Evolutionary conservation across 2,888 invertebrate genomes (phyloP), one percentile per base, ranked within the genome.

Genomic region (Thymelicus sylvestris): DNA sequence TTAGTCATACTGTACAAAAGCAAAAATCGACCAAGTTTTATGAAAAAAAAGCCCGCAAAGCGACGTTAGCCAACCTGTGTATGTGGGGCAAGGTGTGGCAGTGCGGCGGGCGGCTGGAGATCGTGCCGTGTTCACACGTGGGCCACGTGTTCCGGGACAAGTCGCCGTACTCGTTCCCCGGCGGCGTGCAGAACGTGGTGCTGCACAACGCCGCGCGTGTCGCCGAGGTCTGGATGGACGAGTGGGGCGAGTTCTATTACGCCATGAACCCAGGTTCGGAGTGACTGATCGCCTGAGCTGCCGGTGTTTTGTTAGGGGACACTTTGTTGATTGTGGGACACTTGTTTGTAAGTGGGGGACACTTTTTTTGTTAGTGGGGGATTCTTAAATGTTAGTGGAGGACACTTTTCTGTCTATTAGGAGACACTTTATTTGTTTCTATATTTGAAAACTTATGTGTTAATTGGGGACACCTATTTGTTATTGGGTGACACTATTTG

Each of bases 141-240:
- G 99, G 99, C 74, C 99, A 99, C 95, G 98, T 99, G 86, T 99
- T 99, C 95, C 96, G 99, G 82, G 98, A 98, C 96, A 98, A 98
- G 94, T 98, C 98, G 75, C 99, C 99, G 66, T 99, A 99, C 94
- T 97, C 98, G 77, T 99, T 99, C 96, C 99, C 99, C 72, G 99
- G 99, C 81, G 99, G 99, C 78, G 98, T 98, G 80, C 97, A 98
- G 90, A 97, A 97, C 93, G 97, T 99, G 86, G 99, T 99, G 84
- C 97, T 99, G 83, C 98, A 99, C 94, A 99, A 99, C 95, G 98
- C 99, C 81, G 98, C 99, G 83, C 96, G 99, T 84, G 98, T 99
- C 83, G 99, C 99, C 83, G 98, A 99, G 93, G 99, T 99, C 85
- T 99, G 99, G 99, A 97, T 99, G 97, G 99, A 99, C 96, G 98